Percentiles rank a stretch among this genome's conserved stretches.
Conservation (phyloP, 2,113 vertebrate genomes). For the Bufo bufo region DNA sequence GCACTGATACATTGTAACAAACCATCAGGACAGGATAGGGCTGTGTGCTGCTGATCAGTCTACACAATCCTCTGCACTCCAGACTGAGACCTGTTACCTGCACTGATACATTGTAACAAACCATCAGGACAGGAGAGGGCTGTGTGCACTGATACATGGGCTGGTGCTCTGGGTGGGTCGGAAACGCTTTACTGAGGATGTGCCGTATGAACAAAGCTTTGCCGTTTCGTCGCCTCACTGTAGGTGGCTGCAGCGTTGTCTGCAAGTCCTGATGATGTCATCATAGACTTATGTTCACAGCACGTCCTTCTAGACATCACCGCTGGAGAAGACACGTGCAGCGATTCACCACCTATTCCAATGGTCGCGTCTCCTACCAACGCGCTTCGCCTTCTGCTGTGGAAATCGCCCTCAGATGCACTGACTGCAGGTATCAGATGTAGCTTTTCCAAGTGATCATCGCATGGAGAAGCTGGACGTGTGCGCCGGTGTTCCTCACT, state of each 20-base stretch:
- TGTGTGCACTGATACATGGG: too few species aligned
- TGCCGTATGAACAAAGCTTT: background rate
- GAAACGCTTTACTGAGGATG: too few species aligned
- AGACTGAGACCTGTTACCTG: too few species aligned
- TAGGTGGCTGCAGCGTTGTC: background rate
- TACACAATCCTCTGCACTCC: too few species aligned
- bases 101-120: too few species aligned
- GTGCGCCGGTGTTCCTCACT: constrained; percentile 30
- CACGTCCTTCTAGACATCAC: background rate
- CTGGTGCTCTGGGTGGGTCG: too few species aligned
- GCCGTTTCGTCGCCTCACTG: background rate
- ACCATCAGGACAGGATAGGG: too few species aligned
- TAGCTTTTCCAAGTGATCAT: constrained; percentile 22
- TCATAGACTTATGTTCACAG: background rate
- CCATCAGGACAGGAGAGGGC: too few species aligned
- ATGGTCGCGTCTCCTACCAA: background rate
- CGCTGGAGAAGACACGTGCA: background rate
- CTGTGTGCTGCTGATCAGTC: too few species aligned
- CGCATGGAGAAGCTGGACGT: background rate
- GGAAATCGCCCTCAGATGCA: background rate
- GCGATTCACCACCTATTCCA: constrained; percentile 22
- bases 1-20: constrained; percentile 2
- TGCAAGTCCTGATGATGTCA: too few species aligned
- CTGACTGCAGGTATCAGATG: constrained; percentile 32
- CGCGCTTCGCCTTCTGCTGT: background rate